phyloP scores from a whole-genome alignment of 1,140 invertebrate genomes.

The Mycetomoellerius zeteki region DNA sequence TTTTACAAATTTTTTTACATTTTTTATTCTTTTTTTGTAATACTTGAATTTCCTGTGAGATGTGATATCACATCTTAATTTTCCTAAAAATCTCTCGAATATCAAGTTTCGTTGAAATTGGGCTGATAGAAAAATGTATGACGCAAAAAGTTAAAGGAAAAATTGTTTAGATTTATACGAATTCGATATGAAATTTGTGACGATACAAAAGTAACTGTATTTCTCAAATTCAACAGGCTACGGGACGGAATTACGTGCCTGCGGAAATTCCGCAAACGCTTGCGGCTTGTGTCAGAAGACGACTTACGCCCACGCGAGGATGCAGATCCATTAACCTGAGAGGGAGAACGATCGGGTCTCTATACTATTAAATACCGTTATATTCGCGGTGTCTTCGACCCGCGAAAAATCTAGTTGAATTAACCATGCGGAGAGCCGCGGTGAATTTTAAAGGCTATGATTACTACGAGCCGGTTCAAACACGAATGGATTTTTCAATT shows the following conservation, averaged over 20 bases:
- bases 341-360: conserved; percentile 61
- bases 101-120: too few relatives aligned
- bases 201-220: conserved; percentile 16
- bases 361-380: conserved; percentile 63
- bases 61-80: too few relatives aligned
- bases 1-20: too few relatives aligned
- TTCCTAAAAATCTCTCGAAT: too few relatives aligned
- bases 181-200: not conserved
- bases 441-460: conserved; percentile 62
- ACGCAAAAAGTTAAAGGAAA: not conserved
- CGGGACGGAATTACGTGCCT: conserved; percentile 23
- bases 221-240: not conserved
- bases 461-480: conserved; percentile 48
- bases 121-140: too few relatives aligned
- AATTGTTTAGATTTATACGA: not conserved
- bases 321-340: conserved; percentile 62
- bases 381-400: conserved; percentile 56
- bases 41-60: too few relatives aligned
- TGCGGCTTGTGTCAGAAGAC: conserved; percentile 59
- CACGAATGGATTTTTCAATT: conserved; percentile 55
- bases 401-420: conserved; percentile 60
- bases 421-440: conserved; percentile 50
- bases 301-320: conserved; percentile 58
- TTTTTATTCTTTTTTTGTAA: too few relatives aligned
- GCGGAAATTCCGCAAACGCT: conserved; percentile 56